Evolutionary conservation across 1,140 invertebrate genomes (phyloP).

Genomic region (Lepidotrigona ventralis): DNA sequence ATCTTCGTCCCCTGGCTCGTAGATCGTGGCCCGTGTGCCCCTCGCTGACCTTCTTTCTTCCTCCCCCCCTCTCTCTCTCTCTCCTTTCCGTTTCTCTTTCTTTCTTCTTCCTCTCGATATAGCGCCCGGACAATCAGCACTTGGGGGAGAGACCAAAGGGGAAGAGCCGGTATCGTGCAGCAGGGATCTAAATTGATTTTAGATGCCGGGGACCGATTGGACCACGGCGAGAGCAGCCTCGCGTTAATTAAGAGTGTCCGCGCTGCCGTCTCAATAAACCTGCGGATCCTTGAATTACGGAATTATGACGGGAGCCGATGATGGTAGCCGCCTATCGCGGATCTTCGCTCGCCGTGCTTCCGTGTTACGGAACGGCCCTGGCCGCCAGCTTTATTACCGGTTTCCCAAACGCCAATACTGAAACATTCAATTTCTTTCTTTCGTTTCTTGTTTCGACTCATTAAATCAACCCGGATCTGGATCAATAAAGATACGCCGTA

Average conservation of each 20-base stretch:
- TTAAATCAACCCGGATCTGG: background rate
- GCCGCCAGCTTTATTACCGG: background rate
- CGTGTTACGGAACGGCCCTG: slow-evolving; percentile 24
- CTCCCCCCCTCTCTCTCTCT: background rate
- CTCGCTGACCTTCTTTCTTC: background rate
- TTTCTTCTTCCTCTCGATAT: background rate
- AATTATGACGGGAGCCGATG: slow-evolving; percentile 52
- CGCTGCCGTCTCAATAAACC: slow-evolving; percentile 67
- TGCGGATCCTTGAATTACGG: slow-evolving; percentile 61
- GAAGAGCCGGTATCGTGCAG: slow-evolving; percentile 58
- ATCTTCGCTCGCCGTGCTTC: slow-evolving; percentile 39
- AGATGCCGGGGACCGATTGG: slow-evolving; percentile 69
- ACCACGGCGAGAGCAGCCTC: slow-evolving; percentile 61
- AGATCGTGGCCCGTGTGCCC: slow-evolving; percentile 22
- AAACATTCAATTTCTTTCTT: background rate
- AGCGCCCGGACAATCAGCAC: slow-evolving; percentile 26
- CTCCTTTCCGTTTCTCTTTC: background rate
- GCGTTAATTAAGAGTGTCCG: slow-evolving; percentile 71
- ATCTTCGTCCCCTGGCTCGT: slow-evolving; percentile 14
- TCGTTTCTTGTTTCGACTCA: background rate
- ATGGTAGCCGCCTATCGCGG: slow-evolving; percentile 22
- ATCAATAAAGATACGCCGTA: background rate
- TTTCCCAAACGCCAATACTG: background rate
- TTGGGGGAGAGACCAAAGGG: slow-evolving; percentile 13
- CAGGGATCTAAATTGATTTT: slow-evolving; percentile 73